Percentiles rank a stretch among this genome's conserved stretches.
phyloP scores from a whole-genome alignment of 2,888 invertebrate genomes.

The Hoplodrina blanda region DNA sequence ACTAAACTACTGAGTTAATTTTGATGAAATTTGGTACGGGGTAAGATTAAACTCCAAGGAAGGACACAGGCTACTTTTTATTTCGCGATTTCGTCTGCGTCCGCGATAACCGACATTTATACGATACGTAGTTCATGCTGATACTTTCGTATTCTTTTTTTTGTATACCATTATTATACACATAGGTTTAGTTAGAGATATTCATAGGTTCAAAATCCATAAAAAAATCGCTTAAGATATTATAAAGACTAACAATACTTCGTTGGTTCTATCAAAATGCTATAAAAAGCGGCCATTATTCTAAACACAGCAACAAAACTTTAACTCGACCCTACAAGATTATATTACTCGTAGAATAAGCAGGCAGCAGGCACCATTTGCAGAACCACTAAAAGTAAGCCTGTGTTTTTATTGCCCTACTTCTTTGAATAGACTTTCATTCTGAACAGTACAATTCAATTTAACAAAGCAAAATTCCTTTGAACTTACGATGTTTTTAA shows the following conservation, averaged over 20 bases:
- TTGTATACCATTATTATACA: too few relatives aligned
- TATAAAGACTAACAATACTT: not conserved
- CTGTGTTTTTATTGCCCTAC: conserved; percentile 10
- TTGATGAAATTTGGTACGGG: too few relatives aligned
- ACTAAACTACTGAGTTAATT: too few relatives aligned
- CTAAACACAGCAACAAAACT: conserved; percentile 6
- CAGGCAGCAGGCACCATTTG: conserved; percentile 15
- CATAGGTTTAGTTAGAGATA: too few relatives aligned
- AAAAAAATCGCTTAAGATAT: too few relatives aligned
- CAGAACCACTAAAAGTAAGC: conserved; percentile 20
- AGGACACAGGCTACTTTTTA: too few relatives aligned
- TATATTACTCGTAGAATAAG: conserved; percentile 14
- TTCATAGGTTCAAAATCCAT: too few relatives aligned
- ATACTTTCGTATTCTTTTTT: too few relatives aligned
- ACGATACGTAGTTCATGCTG: too few relatives aligned
- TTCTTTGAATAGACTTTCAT: conserved; percentile 16
- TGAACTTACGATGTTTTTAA: not conserved
- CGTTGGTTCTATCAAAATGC: conserved; percentile 6
- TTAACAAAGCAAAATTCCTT: not conserved
- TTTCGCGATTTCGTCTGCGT: too few relatives aligned
- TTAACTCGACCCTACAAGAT: conserved; percentile 16
- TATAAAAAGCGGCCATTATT: conserved; percentile 5
- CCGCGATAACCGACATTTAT: too few relatives aligned
- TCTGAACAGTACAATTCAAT: not conserved
- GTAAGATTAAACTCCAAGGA: too few relatives aligned